Evolutionary conservation across 37 sponge, comb jelly and placozoan species (phyloP).

Genomic region (Spongilla lacustris): DNA sequence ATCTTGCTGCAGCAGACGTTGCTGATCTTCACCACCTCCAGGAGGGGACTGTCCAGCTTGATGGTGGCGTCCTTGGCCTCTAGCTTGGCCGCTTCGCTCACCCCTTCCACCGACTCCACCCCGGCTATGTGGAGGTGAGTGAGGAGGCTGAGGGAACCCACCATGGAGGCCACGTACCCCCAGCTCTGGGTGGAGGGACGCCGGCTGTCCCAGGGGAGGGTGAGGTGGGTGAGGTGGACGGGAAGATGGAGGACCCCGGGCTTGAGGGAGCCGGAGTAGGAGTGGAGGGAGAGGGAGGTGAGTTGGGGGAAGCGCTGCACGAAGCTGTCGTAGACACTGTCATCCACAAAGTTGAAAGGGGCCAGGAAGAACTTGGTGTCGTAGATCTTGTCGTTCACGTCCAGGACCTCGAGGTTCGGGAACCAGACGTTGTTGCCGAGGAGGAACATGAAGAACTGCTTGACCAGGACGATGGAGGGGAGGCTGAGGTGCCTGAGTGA

Average conservation of each 20-base stretch:
- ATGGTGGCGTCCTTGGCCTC: neutral
- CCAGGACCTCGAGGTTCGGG: neutral
- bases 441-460: slow-evolving; percentile 16
- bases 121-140: neutral
- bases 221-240: neutral
- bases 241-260: neutral
- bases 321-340: neutral
- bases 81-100: neutral
- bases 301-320: neutral
- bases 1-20: neutral
- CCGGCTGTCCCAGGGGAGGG: neutral
- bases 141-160: neutral
- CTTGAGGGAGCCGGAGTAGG: neutral
- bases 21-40: neutral
- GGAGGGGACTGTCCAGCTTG: neutral
- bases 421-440: neutral
- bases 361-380: slow-evolving; percentile 1
- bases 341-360: neutral
- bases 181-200: neutral
- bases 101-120: neutral
- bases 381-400: neutral
- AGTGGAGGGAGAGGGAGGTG: neutral
- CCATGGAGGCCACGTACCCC: neutral
- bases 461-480: slow-evolving; percentile 18
- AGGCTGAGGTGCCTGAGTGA: neutral